A percentile compares a stretch with the other conserved stretches of the same genome.
Conservation (phyloP, 2,113 vertebrate species). For the Vanacampus margaritifer region DNA sequence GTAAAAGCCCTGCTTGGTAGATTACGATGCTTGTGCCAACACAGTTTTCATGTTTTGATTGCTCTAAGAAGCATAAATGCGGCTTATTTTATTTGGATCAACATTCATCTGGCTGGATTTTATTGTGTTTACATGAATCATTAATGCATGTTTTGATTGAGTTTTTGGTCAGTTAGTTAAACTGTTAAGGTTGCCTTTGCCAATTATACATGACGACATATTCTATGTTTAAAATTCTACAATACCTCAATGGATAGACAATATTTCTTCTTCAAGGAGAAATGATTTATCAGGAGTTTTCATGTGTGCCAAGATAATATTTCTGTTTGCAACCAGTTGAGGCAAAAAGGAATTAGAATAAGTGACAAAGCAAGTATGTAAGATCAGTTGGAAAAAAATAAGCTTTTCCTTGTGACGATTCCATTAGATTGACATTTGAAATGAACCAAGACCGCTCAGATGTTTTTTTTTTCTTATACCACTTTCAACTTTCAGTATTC, state of each 20-base stretch:
- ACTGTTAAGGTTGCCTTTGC: background rate
- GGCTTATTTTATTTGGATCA: conserved; percentile 2
- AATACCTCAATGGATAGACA: background rate
- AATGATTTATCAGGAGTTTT: conserved; percentile 16
- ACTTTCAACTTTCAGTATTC: too few relatives aligned
- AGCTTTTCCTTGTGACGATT: conserved; percentile 18
- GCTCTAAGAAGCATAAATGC: background rate
- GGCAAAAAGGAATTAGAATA: conserved; percentile 37
- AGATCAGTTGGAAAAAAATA: conserved; percentile 37
- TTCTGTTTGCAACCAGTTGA: conserved; percentile 45
- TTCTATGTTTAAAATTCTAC: background rate
- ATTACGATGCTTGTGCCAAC: background rate
- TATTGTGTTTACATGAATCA: background rate
- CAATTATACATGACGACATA: background rate
- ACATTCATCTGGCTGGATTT: background rate
- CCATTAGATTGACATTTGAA: too few relatives aligned
- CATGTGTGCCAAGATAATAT: conserved; percentile 35
- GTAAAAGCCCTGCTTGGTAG: background rate
- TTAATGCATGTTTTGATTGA: background rate
- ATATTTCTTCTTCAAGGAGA: background rate
- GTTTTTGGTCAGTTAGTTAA: background rate
- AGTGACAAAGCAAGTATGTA: conserved; percentile 42
- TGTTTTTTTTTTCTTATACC: too few relatives aligned
- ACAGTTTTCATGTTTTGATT: conserved; percentile 3
- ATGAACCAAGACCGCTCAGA: too few relatives aligned